Evolutionary conservation across 2,888 invertebrate species (phyloP).

Genomic region (Callyntrura sp.): DNA sequence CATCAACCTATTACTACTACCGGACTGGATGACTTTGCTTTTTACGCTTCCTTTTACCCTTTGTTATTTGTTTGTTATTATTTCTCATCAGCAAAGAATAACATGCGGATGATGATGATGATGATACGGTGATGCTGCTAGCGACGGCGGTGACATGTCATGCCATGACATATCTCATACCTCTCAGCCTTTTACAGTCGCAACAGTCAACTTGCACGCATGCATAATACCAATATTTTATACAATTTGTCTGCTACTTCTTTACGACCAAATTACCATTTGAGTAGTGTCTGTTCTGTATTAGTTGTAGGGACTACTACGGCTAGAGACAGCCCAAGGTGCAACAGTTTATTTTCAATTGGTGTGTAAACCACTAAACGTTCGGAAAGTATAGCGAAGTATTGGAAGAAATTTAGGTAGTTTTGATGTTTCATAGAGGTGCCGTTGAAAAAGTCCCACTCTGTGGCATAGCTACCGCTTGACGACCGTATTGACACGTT

Average conservation of each 20-base stretch:
- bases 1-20: constrained; percentile 12
- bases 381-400: background rate
- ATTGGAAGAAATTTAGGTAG: constrained; percentile 18
- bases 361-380: constrained; percentile 16
- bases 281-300: constrained; percentile 1
- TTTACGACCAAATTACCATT: background rate
- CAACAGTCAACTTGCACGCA: constrained; percentile 10
- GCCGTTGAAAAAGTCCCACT: background rate
- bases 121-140: background rate
- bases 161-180: constrained; percentile 4
- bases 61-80: constrained; percentile 14
- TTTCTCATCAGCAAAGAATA: background rate
- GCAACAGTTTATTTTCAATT: constrained; percentile 51
- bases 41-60: constrained; percentile 24
- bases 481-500: background rate
- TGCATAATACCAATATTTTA: constrained; percentile 42
- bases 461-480: background rate
- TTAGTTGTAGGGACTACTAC: constrained; percentile 31
- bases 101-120: background rate
- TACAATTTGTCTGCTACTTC: constrained; percentile 20
- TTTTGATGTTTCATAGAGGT: constrained; percentile 24
- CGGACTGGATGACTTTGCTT: constrained; percentile 55
- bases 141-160: constrained; percentile 14
- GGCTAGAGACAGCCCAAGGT: constrained; percentile 73
- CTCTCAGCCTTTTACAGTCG: background rate